Evolutionary conservation across 1,140 invertebrate species (phyloP).

Genomic region (Bombus haemorrhoidalis): DNA sequence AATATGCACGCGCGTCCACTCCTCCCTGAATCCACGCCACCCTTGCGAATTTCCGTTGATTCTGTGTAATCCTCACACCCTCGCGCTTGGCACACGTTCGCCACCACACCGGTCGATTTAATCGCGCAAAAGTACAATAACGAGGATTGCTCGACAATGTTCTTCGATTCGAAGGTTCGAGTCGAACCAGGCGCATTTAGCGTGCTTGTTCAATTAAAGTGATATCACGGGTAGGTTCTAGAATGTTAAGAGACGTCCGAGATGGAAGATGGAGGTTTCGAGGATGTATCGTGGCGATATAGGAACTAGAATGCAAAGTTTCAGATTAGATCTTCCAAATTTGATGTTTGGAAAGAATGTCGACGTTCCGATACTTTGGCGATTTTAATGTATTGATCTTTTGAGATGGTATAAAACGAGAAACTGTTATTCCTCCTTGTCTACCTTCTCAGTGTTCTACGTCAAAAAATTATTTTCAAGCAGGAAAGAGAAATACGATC

Average conservation of each 20-base stretch:
- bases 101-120: not conserved
- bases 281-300: no score
- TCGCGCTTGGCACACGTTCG: not conserved
- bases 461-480: not conserved
- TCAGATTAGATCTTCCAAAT: no score
- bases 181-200: not conserved
- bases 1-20: conserved; percentile 3
- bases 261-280: no score
- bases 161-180: not conserved
- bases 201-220: conserved; percentile 23
- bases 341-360: no score
- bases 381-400: no score
- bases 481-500: not conserved
- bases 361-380: no score
- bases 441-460: not conserved
- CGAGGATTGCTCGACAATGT: conserved; percentile 11
- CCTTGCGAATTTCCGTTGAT: conserved; percentile 17
- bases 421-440: no score
- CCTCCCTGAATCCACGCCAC: no score
- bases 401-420: no score
- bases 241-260: not conserved
- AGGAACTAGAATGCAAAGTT: no score
- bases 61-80: not conserved
- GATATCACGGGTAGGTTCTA: not conserved
- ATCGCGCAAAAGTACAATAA: conserved; percentile 3